A percentile compares a stretch with the other conserved stretches of the same genome.
These are phyloP conservation scores for Mustela erminea DNA, from an alignment of 2,797 vertebrate genomes.

Conservation along the genomic window DNA sequence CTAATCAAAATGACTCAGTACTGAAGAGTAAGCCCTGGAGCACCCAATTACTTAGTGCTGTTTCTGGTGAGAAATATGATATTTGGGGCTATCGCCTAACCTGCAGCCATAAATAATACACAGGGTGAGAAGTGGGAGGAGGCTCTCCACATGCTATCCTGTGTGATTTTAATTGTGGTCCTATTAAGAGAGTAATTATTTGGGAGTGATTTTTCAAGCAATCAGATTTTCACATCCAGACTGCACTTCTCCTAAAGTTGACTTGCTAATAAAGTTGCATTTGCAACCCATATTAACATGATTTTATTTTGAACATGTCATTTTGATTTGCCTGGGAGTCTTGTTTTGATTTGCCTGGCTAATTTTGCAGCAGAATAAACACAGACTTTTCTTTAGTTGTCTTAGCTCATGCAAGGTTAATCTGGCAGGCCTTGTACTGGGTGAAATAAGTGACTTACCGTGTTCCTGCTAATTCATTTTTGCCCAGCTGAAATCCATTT, in stretches of 20 bases:
- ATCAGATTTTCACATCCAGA: conserved; percentile 47
- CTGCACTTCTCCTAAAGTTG: conserved; percentile 71
- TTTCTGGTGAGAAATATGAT: conserved; percentile 84
- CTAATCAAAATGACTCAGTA: conserved; percentile 86
- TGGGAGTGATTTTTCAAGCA: conserved; percentile 31
- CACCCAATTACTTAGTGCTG: conserved; percentile 83
- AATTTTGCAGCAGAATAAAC: conserved; percentile 49
- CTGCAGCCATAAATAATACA: conserved; percentile 77
- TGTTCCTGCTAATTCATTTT: conserved; percentile 75
- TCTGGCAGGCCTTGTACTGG: conserved; percentile 42
- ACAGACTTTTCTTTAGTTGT: conserved; percentile 28
- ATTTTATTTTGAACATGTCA: conserved; percentile 81
- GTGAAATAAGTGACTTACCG: conserved; percentile 72
- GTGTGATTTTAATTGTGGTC: conserved; percentile 51
- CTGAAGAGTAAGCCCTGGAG: conserved; percentile 79
- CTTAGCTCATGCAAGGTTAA: conserved; percentile 58
- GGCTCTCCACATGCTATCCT: conserved; percentile 55
- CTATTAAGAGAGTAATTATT: conserved; percentile 20
- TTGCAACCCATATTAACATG: conserved; percentile 58
- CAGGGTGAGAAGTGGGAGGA: neutral
- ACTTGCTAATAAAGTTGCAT: conserved; percentile 77
- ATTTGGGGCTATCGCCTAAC: conserved; percentile 77
- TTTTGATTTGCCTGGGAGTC: conserved; percentile 78
- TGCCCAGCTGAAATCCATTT: conserved; percentile 73
- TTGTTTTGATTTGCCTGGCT: conserved; percentile 77